Evolutionary conservation across 2,113 vertebrate species (phyloP).

Genomic region (Sylvia atricapilla): DNA sequence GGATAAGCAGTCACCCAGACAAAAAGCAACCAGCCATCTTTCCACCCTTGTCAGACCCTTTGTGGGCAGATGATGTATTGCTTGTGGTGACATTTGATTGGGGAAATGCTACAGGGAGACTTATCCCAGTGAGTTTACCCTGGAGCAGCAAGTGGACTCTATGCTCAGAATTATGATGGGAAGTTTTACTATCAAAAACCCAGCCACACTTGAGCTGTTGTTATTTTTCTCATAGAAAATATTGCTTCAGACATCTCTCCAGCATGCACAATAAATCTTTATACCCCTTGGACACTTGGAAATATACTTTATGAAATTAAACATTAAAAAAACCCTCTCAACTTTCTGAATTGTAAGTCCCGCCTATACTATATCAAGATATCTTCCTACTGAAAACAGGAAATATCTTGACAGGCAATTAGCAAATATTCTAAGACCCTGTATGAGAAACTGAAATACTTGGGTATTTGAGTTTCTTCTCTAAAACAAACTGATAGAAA

Average conservation of each 20-base stretch:
- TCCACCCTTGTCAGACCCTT: not conserved
- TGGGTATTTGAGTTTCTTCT: not conserved
- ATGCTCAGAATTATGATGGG: not conserved
- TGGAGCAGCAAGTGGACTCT: not conserved
- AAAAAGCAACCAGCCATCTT: not conserved
- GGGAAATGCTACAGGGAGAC: not conserved
- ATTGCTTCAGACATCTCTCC: not conserved
- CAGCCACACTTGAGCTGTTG: not conserved
- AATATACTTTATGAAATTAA: not conserved
- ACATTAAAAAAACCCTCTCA: not conserved
- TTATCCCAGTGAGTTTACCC: not conserved
- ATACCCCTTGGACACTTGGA: rapidly evolving
- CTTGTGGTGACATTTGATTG: not conserved
- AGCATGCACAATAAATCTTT: not conserved
- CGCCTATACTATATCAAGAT: not conserved
- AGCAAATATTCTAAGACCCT: not conserved
- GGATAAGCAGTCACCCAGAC: not conserved
- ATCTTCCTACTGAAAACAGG: not conserved
- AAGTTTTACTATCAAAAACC: not conserved
- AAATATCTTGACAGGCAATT: not conserved
- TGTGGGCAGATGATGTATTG: not conserved
- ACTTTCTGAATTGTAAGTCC: not conserved
- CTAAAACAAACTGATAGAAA: not conserved
- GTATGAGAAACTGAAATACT: not conserved
- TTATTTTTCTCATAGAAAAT: not conserved